Base-by-base conservation (phyloP, 2,113 vertebrate genomes). In the Gallinago undulata region DNA sequence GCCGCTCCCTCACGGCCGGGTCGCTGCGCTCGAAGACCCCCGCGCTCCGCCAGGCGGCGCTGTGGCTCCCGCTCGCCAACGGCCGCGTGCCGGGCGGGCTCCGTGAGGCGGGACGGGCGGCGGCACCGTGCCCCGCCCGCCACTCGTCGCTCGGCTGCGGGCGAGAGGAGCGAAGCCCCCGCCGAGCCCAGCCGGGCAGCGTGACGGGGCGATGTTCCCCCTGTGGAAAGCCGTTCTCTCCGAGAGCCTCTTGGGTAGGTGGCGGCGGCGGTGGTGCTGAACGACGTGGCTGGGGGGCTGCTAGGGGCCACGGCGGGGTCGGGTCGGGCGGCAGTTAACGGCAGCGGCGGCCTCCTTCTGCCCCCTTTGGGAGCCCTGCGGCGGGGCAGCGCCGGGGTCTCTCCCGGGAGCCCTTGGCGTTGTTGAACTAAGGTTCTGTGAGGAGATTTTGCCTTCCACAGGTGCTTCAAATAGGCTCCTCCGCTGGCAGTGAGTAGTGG, bases 231-330 rank as follows among this genome's bases (percentile, higher is more conserved):
- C 94, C 16, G 22, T 97, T 69, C 30, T 97, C 25, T 51, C 95
- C 60, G 98, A 98, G 96, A 97, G 45, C 30, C 13, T 97, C 5
- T 72, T 98, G 62, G 98, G 98, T 98, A 97, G 95, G 97, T 55
- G 79, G 18, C n/a, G 66, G 50, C 11, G 79, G 18, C 31, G 63
- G 50, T 8, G 19, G 24, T 48, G 23, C 7, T 10, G 33, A 10
- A 17, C 47, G n/a, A 4, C 24, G 39, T 8, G 18, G 22, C 30
- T 15, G 35, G 22, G 21, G 33, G 27, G 4, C 45, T 7, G 30
- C 4, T 5, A 12, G 50, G 48, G 37, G 11, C 33, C 2, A n/a
- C 59, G 45, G n/a, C 9, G 37, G 13, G 10, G 47, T 76, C 17
- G 37, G 28, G 12, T 19, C 27, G 18, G 24, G 19, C 33, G n/a